Base-by-base conservation (phyloP, 2,797 vertebrate species). In the Gallirallus australis region DNA sequence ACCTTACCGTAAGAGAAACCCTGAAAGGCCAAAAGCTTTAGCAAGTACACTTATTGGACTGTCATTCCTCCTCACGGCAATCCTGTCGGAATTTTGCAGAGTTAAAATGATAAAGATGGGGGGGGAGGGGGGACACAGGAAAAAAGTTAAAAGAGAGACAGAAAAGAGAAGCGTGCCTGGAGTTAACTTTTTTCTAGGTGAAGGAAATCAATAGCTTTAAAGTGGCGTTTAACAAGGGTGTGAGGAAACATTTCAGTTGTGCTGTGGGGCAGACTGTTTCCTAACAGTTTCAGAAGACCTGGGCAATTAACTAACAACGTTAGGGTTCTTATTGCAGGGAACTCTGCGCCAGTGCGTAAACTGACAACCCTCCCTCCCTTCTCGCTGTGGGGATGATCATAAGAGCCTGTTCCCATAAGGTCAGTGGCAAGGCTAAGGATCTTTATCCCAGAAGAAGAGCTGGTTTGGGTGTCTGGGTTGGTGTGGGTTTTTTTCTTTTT, bases 11-110 rank as follows among this genome's bases (percentile, higher is more conserved):
- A 95, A 91, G 86, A 70, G 82, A 94, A 97, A 84, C 78, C 84
- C 66, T 95, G 78, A 91, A 94, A 84, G 86, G 86, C 88, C 94
- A 93, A 92, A 96, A 77, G 86, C 90, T 82, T 96, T 57, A 83
- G 60, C 66, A 92, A 96, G 84, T n/a, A 89, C 88, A 93, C 56
- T 88, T 83, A 86, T 19, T 70, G 94, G 84, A 39, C 95, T 80
- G 61, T n/a, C 68, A 83, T 87, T 93, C 59, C 89, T 84, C 33
- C 73, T 61, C 18, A 3, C 65, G 77, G 79, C 57, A 82, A 94
- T 39, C 57, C 33, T 91, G 83, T 82, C 50, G 66, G 39, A 60
- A 69, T 37, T 85, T 61, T 70, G 66, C 56, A 50, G 69, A 39
- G 17, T 85, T 87, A 73, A 93, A 95, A 91, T 56, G 28, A 83